These are phyloP conservation scores for Sycophila texana DNA, from an alignment of 2,888 invertebrate genomes.

Conservation along the genomic window DNA sequence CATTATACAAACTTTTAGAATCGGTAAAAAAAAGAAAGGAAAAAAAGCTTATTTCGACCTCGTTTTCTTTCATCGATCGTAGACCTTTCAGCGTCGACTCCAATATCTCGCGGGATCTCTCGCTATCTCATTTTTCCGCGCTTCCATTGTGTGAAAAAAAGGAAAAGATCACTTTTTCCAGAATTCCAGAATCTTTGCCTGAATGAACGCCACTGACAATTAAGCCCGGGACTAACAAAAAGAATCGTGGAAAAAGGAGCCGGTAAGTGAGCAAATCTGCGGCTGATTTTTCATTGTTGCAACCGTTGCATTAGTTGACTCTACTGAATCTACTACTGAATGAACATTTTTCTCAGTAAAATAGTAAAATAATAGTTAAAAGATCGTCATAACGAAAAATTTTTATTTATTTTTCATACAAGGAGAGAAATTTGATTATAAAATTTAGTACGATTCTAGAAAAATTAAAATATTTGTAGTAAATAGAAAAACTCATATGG, in stretches of 20 bases:
- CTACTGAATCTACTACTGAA: not conserved
- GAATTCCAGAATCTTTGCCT: conserved; percentile 33
- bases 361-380: no score
- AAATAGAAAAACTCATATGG: no score
- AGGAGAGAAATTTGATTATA: no score
- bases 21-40: conserved; percentile 34
- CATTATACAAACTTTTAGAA: conserved; percentile 35
- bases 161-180: conserved; percentile 45
- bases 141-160: not conserved
- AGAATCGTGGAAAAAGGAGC: not conserved
- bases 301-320: not conserved
- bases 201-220: conserved; percentile 23
- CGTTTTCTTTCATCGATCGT: conserved; percentile 49
- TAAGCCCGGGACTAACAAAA: not conserved
- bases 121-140: conserved; percentile 53
- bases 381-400: no score
- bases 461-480: no score
- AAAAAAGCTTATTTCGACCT: conserved; percentile 47
- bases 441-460: no score
- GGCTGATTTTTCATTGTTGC: not conserved
- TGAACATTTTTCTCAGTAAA: no score
- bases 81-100: conserved; percentile 55
- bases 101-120: conserved; percentile 54
- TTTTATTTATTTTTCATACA: no score
- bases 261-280: conserved; percentile 34